These are phyloP conservation scores for Portevinia maculata DNA, from an alignment of 2,888 invertebrate species.

Conservation along the genomic window DNA sequence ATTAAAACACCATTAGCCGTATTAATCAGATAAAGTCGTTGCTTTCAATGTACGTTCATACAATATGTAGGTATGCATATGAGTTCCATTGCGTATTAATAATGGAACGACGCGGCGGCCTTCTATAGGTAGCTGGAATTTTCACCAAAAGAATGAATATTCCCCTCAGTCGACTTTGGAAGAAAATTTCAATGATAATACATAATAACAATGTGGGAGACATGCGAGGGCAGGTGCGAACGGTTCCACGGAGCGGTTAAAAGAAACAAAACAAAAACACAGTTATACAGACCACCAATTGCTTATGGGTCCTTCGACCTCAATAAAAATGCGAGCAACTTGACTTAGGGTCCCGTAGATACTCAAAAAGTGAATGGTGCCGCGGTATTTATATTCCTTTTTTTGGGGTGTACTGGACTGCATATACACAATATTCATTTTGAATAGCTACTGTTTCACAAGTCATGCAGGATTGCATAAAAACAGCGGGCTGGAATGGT, in stretches of 20 bases:
- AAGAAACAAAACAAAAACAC: constrained; percentile 17
- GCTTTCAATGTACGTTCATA: neutral
- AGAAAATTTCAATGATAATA: constrained; percentile 33
- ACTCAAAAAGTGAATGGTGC: neutral
- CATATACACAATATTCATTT: constrained; percentile 23
- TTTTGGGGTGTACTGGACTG: constrained; percentile 22
- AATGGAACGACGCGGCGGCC: constrained; percentile 23
- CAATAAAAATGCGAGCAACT: constrained; percentile 52
- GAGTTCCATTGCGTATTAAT: constrained; percentile 5
- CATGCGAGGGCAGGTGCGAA: constrained; percentile 62
- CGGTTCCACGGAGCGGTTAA: constrained; percentile 34
- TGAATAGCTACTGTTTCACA: neutral
- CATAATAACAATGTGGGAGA: constrained; percentile 58
- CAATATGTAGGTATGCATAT: neutral
- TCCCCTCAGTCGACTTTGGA: constrained; percentile 52
- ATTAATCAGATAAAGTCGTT: constrained; percentile 59
- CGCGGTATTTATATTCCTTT: neutral
- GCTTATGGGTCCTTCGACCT: constrained; percentile 63
- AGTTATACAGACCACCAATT: constrained; percentile 37
- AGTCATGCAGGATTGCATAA: neutral
- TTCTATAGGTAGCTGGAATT: constrained; percentile 39
- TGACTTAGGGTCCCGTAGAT: constrained; percentile 17
- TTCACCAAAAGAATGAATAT: constrained; percentile 46
- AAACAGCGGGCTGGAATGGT: constrained; percentile 35
- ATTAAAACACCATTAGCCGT: constrained; percentile 67